Evolutionary conservation across 2,888 invertebrate genomes (phyloP).

Genomic region (Petrolisthes manimaculis): DNA sequence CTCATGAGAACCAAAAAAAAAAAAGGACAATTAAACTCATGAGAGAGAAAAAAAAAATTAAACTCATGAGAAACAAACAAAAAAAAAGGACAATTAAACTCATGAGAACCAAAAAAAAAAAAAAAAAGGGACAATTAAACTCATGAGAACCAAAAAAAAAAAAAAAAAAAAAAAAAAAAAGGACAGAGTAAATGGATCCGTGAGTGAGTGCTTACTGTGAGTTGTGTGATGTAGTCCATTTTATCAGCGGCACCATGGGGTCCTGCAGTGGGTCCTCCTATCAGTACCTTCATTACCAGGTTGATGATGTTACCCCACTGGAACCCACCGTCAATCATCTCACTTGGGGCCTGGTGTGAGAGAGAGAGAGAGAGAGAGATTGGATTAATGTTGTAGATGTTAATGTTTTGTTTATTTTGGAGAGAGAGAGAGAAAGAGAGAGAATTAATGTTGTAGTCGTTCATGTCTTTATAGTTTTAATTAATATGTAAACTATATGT

Average conservation of each 20-base stretch:
- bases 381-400: too few relatives aligned
- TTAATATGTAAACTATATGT: neutral
- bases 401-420: too few relatives aligned
- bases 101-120: too few relatives aligned
- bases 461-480: too few relatives aligned
- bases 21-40: too few relatives aligned
- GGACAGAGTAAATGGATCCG: neutral
- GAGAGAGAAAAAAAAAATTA: too few relatives aligned
- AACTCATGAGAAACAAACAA: neutral
- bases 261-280: slow-evolving; percentile 44
- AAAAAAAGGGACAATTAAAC: too few relatives aligned
- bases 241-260: slow-evolving; percentile 57
- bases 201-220: slow-evolving; percentile 51
- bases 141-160: neutral
- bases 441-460: too few relatives aligned
- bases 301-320: slow-evolving; percentile 82
- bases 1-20: neutral
- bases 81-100: neutral
- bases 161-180: neutral
- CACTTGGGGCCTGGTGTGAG: slow-evolving; percentile 73
- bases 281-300: slow-evolving; percentile 55
- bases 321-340: slow-evolving; percentile 71
- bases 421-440: too few relatives aligned
- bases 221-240: slow-evolving; percentile 63
- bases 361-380: neutral